Evolutionary conservation across 2,888 invertebrate genomes (phyloP), one percentile per base, ranked within the genome.

Genomic region (Charanyca ferruginea): DNA sequence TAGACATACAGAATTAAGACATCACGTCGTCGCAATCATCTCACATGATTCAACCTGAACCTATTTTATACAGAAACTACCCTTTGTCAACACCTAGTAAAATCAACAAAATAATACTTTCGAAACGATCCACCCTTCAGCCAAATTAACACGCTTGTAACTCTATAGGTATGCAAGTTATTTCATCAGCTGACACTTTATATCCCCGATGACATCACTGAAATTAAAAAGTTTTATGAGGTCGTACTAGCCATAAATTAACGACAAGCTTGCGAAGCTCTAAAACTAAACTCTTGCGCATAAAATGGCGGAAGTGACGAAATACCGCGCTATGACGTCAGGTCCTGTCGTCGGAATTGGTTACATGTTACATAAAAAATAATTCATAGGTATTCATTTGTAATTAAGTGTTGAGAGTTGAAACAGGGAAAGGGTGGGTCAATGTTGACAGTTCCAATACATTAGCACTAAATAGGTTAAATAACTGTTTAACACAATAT

Each of bases 291-390:
- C 77, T 77, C 66, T 66, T 69, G 83, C 83, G 59, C 77, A 83
- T 74, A 67, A 73, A 73, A 78, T 83, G 66, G 67, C 77, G 83
- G 81, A 81, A 79, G 77, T 79, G 79, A 79, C 77, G 81, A 74
- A 81, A 81, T 61, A 48, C 41, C 53, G 9, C 1, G 47, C 47
- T 8, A 23, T 81, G 79, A 83, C 79, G 76, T 80, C 77, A 63
- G 49, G 32, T 41, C 35, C 45, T 65, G 78, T 72, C 73, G 45
- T 49, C 51, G 18, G n/a, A 11, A 35, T n/a, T 7, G 7, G 20
- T 47, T n/a, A 49, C 3, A 9, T 25, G 38, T 45, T 57, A 25
- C 38, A 62, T 25, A 48, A 59, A 38, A 48, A 3, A 38, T 16
- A 25, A 38, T 28, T 35, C 53, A 74, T 54, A 1, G 7, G 25